phyloP scores from a whole-genome alignment of 2,113 vertebrate species.

The Coptodon bakossiorum region DNA sequence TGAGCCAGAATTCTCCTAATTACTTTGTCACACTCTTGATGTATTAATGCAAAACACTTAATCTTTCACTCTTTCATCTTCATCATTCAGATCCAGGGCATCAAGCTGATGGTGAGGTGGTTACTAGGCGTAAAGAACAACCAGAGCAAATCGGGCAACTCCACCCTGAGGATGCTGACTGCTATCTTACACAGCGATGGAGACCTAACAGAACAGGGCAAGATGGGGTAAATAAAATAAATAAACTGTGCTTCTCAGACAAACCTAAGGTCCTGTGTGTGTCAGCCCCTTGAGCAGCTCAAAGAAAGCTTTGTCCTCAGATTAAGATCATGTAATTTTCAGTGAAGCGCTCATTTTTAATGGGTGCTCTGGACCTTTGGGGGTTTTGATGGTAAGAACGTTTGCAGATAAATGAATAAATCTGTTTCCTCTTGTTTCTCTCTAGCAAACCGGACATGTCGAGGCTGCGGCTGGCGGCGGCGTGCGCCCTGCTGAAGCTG shows the following conservation, averaged over 20 bases:
- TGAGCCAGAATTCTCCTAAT: not conserved
- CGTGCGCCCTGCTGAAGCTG: slow-evolving; percentile 89
- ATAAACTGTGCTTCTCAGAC: not conserved
- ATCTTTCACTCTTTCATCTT: not conserved
- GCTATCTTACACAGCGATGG: slow-evolving; percentile 97
- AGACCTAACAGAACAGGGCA: slow-evolving; percentile 95
- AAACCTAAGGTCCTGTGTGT: not conserved
- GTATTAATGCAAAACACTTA: not conserved
- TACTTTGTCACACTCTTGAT: not conserved
- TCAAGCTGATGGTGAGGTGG: slow-evolving; percentile 99
- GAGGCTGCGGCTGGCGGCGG: slow-evolving; percentile 88
- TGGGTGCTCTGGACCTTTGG: not conserved
- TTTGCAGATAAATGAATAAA: not conserved
- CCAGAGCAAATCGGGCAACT: slow-evolving; percentile 97
- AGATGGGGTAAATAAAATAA: slow-evolving; percentile 80
- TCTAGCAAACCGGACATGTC: slow-evolving; percentile 98
- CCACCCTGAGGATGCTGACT: slow-evolving; percentile 90
- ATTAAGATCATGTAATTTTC: not conserved
- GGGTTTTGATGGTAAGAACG: not conserved
- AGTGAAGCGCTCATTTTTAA: not conserved
- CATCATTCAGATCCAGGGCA: slow-evolving; percentile 86
- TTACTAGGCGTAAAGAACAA: slow-evolving; percentile 97
- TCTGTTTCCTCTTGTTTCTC: not conserved
- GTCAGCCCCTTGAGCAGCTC: not conserved
- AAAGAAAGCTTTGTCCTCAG: not conserved